Percentiles rank a stretch among this genome's conserved stretches.
phyloP scores from a whole-genome alignment of 1,140 invertebrate species.

The Drosophila trapezifrons region DNA sequence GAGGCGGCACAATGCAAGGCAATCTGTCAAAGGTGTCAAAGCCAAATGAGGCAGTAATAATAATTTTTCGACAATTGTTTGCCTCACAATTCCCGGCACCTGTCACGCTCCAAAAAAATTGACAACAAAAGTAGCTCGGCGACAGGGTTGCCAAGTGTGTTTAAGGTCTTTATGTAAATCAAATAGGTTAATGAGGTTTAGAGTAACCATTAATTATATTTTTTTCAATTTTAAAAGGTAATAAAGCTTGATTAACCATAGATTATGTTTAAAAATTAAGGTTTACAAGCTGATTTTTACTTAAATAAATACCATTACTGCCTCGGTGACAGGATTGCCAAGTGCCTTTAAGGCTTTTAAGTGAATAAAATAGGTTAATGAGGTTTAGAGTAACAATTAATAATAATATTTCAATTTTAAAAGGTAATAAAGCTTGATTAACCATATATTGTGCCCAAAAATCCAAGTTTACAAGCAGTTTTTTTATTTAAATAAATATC shows the following conservation, averaged over 20 bases:
- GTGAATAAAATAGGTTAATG: background rate
- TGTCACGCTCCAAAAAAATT: slow-evolving; percentile 56
- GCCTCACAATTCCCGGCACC: slow-evolving; percentile 29
- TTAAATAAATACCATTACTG: background rate
- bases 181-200: background rate
- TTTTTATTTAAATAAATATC: background rate
- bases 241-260: no score
- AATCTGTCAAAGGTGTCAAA: slow-evolving; percentile 75
- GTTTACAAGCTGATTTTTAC: no score
- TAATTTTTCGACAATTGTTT: slow-evolving; percentile 49
- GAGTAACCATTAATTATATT: no score
- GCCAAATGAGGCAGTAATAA: slow-evolving; percentile 46
- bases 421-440: no score
- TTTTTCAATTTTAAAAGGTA: no score
- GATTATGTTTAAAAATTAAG: accelerated
- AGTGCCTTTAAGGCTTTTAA: background rate
- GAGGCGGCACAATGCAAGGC: slow-evolving; percentile 27
- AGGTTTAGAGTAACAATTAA: no score
- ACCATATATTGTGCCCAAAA: accelerated
- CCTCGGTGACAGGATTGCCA: background rate
- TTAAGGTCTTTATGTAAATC: background rate
- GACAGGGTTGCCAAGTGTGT: background rate
- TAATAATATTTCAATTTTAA: no score
- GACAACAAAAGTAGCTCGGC: slow-evolving; percentile 22
- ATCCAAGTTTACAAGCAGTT: no score